Evolutionary conservation across 2,888 invertebrate species (phyloP).

Genomic region (Pristionchus fissidentatus): DNA sequence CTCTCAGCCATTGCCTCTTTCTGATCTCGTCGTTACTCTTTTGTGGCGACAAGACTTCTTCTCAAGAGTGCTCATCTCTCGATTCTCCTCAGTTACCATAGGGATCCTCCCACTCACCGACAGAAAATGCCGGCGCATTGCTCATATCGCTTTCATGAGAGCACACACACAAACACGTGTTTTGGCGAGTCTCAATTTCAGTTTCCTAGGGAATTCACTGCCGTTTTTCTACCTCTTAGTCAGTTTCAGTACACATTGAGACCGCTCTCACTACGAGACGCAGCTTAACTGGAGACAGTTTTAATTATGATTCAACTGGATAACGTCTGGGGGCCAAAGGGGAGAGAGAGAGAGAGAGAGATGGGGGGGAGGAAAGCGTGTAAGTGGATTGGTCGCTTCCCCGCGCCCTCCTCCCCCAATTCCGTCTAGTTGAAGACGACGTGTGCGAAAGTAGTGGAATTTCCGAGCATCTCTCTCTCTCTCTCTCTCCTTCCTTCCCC

Average conservation of each 20-base stretch:
- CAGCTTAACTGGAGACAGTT: no score
- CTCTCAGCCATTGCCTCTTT: background rate
- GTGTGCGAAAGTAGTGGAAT: background rate
- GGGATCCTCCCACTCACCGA: background rate
- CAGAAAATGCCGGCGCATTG: background rate
- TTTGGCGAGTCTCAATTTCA: no score
- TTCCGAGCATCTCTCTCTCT: background rate
- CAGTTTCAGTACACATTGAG: no score
- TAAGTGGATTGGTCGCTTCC: slow-evolving; percentile 15
- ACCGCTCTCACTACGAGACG: no score
- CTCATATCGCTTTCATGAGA: no score
- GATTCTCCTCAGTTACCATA: slow-evolving; percentile 20
- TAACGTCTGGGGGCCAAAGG: background rate
- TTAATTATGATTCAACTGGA: no score
- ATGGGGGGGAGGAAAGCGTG: background rate
- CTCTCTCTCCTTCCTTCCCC: no score
- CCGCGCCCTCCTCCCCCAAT: background rate
- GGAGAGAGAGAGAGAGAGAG: background rate
- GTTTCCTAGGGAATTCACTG: no score
- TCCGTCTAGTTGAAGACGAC: slow-evolving; percentile 20
- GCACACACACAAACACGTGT: no score
- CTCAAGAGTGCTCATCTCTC: background rate
- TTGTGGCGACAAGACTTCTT: no score
- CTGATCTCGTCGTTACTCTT: no score
- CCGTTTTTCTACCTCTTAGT: no score